Conservation (phyloP, 2,888 invertebrate species). For the Laspeyria flexula region DNA sequence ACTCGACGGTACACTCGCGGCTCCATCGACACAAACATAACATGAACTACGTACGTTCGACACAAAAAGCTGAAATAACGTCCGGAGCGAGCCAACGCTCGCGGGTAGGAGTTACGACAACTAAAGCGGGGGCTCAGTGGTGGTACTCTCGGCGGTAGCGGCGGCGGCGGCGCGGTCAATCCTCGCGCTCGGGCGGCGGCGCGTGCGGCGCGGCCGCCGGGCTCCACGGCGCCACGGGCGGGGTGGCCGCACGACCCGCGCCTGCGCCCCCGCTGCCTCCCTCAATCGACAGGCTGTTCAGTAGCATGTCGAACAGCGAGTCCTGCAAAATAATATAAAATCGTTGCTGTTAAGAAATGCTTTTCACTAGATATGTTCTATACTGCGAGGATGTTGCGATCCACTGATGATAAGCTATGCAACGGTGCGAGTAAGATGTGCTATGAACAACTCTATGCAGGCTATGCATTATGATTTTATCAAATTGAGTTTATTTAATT, state of each 20-base stretch:
- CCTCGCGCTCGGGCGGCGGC: constrained; percentile 29
- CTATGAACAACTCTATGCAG: no score
- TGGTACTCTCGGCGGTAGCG: constrained; percentile 55
- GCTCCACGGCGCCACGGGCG: constrained; percentile 74
- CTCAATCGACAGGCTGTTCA: constrained; percentile 73
- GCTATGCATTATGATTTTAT: no score
- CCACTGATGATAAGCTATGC: no score
- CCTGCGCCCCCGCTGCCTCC: constrained; percentile 39
- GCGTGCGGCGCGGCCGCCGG: constrained; percentile 44
- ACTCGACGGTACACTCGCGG: background rate
- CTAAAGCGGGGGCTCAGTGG: constrained; percentile 38
- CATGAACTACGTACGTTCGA: constrained; percentile 6
- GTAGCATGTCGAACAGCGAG: constrained; percentile 77
- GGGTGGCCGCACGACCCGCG: constrained; percentile 56
- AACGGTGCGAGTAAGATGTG: no score
- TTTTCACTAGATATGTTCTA: no score
- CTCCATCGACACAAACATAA: background rate
- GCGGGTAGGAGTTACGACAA: no score
- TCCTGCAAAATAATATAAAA: constrained; percentile 61
- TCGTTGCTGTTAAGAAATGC: no score
- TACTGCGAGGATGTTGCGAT: no score
- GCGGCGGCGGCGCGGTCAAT: constrained; percentile 40
- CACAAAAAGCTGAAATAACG: constrained; percentile 9
- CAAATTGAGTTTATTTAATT: no score
- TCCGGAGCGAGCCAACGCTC: background rate